Base-by-base conservation (phyloP, 2,113 vertebrate genomes). In the Triplophysa siluroides region DNA sequence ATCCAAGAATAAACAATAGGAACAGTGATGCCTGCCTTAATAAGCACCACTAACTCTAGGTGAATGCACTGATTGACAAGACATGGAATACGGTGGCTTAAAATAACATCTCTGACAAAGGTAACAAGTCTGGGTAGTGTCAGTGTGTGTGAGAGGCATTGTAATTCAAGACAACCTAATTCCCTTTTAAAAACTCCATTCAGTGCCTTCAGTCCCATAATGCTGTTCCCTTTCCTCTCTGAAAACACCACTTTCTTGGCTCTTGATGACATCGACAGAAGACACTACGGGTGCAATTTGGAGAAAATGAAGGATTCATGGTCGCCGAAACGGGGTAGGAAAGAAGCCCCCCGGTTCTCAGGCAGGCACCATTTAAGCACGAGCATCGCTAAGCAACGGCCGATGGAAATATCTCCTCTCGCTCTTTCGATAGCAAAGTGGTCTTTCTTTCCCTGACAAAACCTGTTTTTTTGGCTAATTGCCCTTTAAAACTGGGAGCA, bases 301-400 rank as follows among this genome's bases (percentile, higher is more conserved):
- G 72, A 80, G 62, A 71, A 82, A 66, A 71, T 12, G 4, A 69
- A 79, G 58, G 75, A 78, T 68, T 70, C 70, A 70, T 72, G 65
- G 50, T 67, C 65, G 26, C 65, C 18, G 12, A 24, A 61, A 5
- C 65, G 73, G 41, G 68, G 68, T 45, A 47, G 60, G 63, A 78
- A 60, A 66, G 56, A 66, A 58, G 23, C 38, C 33, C 8, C 47
- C 5, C 18, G 24, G 50, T 47, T 67, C 52, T 76, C 45, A 18
- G 52, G 66, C 65, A 56, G 50, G 33, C 33, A 38, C 33, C 38
- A 61, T 24, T 73, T 68, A 75, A 19, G 24, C 43, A 43, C 65
- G 38, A n/a, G 62, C 29, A 76, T 79, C 73, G 26, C 77, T 68
- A 79, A 33, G 78, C 68, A 79, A 77, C 52, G 7, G 23, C 67